A percentile compares a stretch with the other conserved stretches of the same genome.
Evolutionary conservation across 1,140 invertebrate species (phyloP).

Genomic region (Drosophila orena): DNA sequence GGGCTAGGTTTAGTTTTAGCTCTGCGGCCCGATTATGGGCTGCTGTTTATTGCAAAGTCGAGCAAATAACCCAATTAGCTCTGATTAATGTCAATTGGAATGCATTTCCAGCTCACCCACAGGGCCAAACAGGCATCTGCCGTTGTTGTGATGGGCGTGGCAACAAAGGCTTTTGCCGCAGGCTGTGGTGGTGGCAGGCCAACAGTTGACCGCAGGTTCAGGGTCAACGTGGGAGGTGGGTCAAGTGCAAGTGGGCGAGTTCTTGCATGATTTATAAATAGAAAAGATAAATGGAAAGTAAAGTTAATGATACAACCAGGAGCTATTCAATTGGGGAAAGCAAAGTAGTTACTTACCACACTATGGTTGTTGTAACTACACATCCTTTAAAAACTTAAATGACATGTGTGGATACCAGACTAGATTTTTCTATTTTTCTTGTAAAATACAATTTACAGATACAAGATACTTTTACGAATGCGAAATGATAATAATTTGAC

Average conservation of each 20-base stretch:
- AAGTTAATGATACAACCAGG: background rate
- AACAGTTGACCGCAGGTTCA: slow-evolving; percentile 37
- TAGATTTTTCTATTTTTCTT: slow-evolving; percentile 15
- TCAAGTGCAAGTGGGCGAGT: background rate
- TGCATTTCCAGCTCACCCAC: slow-evolving; percentile 55
- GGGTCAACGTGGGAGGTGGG: slow-evolving; percentile 30
- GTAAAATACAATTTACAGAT: slow-evolving; percentile 1
- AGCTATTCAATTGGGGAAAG: background rate
- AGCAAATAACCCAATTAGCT: slow-evolving; percentile 80
- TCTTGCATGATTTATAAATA: slow-evolving; percentile 7
- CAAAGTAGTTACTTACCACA: too few relatives aligned
- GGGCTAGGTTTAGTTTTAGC: slow-evolving; percentile 8
- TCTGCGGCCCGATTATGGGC: slow-evolving; percentile 58
- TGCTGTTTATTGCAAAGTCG: slow-evolving; percentile 74
- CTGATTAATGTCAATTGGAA: slow-evolving; percentile 83
- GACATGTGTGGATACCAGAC: background rate
- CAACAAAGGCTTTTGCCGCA: background rate
- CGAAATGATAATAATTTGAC: background rate
- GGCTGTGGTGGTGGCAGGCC: background rate
- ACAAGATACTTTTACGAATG: background rate
- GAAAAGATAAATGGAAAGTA: background rate
- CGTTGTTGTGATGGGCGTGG: slow-evolving; percentile 3
- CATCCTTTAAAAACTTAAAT: too few relatives aligned
- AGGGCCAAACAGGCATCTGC: slow-evolving; percentile 8
- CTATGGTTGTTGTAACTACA: background rate